These are phyloP conservation scores for Spicauda simplicius DNA, from an alignment of 2,888 invertebrate genomes.

Conservation along the genomic window DNA sequence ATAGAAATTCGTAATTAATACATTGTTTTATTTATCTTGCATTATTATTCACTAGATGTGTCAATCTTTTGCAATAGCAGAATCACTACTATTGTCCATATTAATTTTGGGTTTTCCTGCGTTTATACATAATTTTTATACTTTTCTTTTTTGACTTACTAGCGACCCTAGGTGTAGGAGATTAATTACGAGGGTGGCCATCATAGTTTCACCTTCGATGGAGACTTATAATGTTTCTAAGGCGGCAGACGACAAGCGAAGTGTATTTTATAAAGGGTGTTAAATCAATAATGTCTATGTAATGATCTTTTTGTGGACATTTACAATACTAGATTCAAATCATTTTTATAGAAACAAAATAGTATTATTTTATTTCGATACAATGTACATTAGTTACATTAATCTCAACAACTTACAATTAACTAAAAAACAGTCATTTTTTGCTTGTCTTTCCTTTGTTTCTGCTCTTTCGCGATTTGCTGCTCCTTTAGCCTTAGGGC, in stretches of 20 bases:
- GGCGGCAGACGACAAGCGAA: too few species aligned
- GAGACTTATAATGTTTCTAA: too few species aligned
- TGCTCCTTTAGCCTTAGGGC: slow-evolving; percentile 85
- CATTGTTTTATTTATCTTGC: slow-evolving; percentile 54
- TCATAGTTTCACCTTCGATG: too few species aligned
- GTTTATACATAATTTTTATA: too few species aligned
- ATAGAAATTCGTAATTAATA: slow-evolving; percentile 79
- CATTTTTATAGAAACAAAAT: neutral
- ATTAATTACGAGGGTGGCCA: too few species aligned
- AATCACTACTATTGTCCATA: too few species aligned
- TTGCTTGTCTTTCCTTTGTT: slow-evolving; percentile 88
- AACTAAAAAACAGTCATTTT: slow-evolving; percentile 90
- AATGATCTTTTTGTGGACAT: neutral
- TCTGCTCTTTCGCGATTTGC: slow-evolving; percentile 88
- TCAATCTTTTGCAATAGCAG: neutral
- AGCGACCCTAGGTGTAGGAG: too few species aligned
- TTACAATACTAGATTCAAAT: neutral
- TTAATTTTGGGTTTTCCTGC: too few species aligned
- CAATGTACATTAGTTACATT: neutral
- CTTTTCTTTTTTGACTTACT: too few species aligned
- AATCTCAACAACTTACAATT: neutral
- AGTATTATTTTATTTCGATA: neutral
- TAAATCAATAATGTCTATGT: too few species aligned
- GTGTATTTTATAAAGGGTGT: too few species aligned
- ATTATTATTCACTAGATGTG: neutral